Evolutionary conservation across 2,888 invertebrate species (phyloP), one percentile per base, ranked within the genome.

Genomic region (Antheraea assamensis): DNA sequence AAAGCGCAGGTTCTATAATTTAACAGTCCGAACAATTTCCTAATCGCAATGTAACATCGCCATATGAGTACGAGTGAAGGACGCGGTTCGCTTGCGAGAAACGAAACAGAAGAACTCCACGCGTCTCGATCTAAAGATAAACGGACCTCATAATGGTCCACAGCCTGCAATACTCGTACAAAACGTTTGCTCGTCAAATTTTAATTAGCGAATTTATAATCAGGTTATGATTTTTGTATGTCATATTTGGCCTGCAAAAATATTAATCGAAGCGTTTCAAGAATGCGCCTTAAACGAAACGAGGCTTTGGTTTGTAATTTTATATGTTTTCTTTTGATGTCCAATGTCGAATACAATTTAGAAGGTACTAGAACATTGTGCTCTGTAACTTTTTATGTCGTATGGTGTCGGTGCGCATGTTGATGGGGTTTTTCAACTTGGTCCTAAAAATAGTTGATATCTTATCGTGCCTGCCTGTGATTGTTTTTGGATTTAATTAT

Each of bases 141-240:
- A 74, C 71, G 35, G 24, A 49, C 24, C 73, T 66, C 71, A 68
- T 49, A 74, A 71, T 49, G 74, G n/a, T 31, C 24, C 61, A n/a
- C n/a, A 19, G 31, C 24, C 42, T 66, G 68, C 74, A 74, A 72
- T 74, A 74, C 74, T 71, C 71, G 49, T 64, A 71, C 72, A 64
- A 71, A 35, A 68, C 52, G 30, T 35, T 70, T 58, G 58, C 30
- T 68, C 49, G 55, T 71, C 71, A 71, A 74, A 71, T 30, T 74
- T 68, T 74, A 74, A 74, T 74, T 71, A 74, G 52, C 68, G 74
- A 74, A 74, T 74, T 74, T 74, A 74, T 74, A 74, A 74, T 74
- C 71, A 15, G 72, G 74, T 74, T 74, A 74, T 74, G 74, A 74
- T 74, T 74, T 74, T 72, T 74, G 71, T 52, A 35, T n/a, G 15